phyloP scores from a whole-genome alignment of 2,797 vertebrate genomes.

The Myiotriccus ornatus region DNA sequence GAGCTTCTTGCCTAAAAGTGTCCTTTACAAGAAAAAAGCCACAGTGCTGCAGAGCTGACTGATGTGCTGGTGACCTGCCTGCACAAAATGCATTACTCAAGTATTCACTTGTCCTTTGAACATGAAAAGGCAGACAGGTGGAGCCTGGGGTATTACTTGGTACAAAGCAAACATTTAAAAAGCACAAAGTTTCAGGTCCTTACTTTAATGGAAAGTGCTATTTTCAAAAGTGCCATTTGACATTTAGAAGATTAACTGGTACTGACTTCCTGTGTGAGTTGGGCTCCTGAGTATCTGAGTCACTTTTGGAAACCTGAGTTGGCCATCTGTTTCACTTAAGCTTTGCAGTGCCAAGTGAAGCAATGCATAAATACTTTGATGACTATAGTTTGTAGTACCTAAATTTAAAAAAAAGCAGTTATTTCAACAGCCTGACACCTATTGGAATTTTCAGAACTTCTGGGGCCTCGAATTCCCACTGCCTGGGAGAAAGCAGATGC shows the following conservation, averaged over 20 bases:
- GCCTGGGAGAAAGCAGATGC: slow-evolving; percentile 14
- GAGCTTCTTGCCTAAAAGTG: not conserved
- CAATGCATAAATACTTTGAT: slow-evolving; percentile 34
- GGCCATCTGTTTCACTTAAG: slow-evolving; percentile 56
- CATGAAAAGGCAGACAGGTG: not conserved
- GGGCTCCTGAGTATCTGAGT: slow-evolving; percentile 52
- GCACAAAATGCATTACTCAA: not conserved
- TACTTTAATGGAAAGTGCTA: slow-evolving; percentile 38
- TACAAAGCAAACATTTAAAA: slow-evolving; percentile 41
- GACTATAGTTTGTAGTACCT: not conserved
- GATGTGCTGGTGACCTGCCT: not conserved
- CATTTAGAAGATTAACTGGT: slow-evolving; percentile 55
- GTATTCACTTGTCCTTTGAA: slow-evolving; percentile 23
- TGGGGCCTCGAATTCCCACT: not conserved
- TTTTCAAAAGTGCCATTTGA: slow-evolving; percentile 56
- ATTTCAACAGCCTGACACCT: slow-evolving; percentile 31
- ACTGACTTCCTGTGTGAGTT: slow-evolving; percentile 42
- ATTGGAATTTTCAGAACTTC: slow-evolving; percentile 28
- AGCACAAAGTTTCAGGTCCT: not conserved
- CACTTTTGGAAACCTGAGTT: slow-evolving; percentile 52
- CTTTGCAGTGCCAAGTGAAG: slow-evolving; percentile 16
- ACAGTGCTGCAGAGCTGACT: not conserved
- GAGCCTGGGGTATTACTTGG: not conserved
- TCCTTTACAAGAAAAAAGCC: not conserved
- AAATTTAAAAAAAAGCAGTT: slow-evolving; percentile 4